Conservation (phyloP, 2,797 vertebrate genomes). For the Furcifer pardalis region DNA sequence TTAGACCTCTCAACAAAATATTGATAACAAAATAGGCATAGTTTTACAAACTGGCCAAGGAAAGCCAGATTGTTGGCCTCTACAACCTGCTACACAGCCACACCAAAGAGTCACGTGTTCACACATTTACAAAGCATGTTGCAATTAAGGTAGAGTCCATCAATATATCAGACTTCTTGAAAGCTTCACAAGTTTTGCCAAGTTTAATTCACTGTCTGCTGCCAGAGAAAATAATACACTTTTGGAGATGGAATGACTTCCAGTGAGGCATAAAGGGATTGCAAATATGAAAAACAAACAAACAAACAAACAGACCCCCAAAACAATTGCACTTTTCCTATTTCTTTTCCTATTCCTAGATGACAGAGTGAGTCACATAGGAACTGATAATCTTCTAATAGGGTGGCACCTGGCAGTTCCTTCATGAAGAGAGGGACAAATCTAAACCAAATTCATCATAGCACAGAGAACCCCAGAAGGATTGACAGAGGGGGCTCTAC, state of each 20-base stretch:
- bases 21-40: slow-evolving; percentile 76
- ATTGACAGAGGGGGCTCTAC: background rate
- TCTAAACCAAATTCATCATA: background rate
- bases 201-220: slow-evolving; percentile 67
- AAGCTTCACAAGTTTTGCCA: slow-evolving; percentile 55
- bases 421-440: background rate
- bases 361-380: background rate
- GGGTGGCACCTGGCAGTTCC: background rate
- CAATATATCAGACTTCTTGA: slow-evolving; percentile 60
- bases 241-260: slow-evolving; percentile 50
- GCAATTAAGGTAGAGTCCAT: slow-evolving; percentile 56
- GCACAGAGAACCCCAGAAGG: background rate
- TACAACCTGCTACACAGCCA: slow-evolving; percentile 64
- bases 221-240: slow-evolving; percentile 52
- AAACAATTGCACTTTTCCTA: slow-evolving; percentile 1
- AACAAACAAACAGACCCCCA: too few relatives aligned
- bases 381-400: slow-evolving; percentile 19
- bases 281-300: slow-evolving; percentile 31
- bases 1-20: slow-evolving; percentile 59
- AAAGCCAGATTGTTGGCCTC: slow-evolving; percentile 66
- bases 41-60: slow-evolving; percentile 57
- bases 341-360: background rate
- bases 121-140: slow-evolving; percentile 69
- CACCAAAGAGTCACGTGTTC: slow-evolving; percentile 63
- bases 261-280: slow-evolving; percentile 3